Evolutionary conservation across 2,113 vertebrate genomes (phyloP).

Genomic region (Smithornis capensis): DNA sequence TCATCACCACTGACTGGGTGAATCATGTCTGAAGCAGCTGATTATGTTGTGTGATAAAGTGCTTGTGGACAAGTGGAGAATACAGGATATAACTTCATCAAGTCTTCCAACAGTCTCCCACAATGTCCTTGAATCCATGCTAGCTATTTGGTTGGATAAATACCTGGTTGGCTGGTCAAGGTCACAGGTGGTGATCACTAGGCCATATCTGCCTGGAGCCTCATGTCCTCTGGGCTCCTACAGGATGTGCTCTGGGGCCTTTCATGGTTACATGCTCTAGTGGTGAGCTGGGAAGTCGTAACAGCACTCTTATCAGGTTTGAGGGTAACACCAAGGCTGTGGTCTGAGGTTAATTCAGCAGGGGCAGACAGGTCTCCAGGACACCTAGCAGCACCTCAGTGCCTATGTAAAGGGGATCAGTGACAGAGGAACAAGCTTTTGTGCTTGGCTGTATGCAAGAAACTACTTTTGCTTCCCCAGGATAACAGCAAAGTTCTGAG

Average conservation of each 20-base stretch:
- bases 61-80: background rate
- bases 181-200: background rate
- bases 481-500: background rate
- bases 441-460: background rate
- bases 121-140: rapidly evolving
- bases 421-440: background rate
- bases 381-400: background rate
- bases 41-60: background rate
- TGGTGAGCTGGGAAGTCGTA: background rate
- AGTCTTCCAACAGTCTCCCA: background rate
- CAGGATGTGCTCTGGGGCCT: background rate
- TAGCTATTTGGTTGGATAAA: background rate
- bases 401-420: background rate
- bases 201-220: background rate
- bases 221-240: rapidly evolving
- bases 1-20: background rate
- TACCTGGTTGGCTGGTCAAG: background rate
- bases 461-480: background rate
- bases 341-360: background rate
- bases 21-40: background rate
- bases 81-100: rapidly evolving
- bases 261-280: background rate
- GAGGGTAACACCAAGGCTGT: background rate
- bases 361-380: background rate
- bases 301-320: background rate